These are phyloP conservation scores for Phyllostomus discolor DNA, from an alignment of 2,113 vertebrate species.

Conservation along the genomic window DNA sequence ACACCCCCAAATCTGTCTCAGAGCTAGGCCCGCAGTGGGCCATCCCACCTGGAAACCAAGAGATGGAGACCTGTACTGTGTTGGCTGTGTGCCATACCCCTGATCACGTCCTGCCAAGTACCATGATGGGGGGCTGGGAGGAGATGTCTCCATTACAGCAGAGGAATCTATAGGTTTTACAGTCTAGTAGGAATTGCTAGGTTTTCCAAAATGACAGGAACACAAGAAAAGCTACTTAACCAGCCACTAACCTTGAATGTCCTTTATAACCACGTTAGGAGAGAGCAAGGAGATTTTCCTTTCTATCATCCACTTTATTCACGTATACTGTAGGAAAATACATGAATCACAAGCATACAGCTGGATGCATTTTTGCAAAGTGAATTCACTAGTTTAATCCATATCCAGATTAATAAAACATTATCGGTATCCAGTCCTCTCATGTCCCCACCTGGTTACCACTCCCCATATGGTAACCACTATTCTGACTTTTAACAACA, in stretches of 20 bases:
- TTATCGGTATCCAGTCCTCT: not conserved
- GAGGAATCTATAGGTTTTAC: not conserved
- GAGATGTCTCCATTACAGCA: not conserved
- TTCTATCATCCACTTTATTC: conserved; percentile 25
- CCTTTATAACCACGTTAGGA: conserved; percentile 7
- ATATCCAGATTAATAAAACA: not conserved
- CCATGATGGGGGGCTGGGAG: not conserved
- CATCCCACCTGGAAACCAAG: not conserved
- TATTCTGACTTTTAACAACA: not conserved
- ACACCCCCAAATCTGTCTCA: not conserved
- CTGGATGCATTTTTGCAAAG: conserved; percentile 25
- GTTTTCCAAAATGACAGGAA: not conserved
- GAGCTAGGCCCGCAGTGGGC: not conserved
- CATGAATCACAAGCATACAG: not conserved
- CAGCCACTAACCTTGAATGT: not conserved
- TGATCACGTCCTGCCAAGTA: not conserved
- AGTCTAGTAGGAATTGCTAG: not conserved
- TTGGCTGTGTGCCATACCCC: not conserved
- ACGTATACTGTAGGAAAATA: not conserved
- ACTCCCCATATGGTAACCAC: not conserved
- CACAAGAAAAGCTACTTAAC: not conserved
- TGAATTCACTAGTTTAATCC: conserved; percentile 20
- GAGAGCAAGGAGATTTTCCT: not conserved
- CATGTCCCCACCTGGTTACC: not conserved
- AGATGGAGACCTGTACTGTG: not conserved